phyloP scores from a whole-genome alignment of 2,797 vertebrate genomes.

The Onychomys leucogaster region DNA sequence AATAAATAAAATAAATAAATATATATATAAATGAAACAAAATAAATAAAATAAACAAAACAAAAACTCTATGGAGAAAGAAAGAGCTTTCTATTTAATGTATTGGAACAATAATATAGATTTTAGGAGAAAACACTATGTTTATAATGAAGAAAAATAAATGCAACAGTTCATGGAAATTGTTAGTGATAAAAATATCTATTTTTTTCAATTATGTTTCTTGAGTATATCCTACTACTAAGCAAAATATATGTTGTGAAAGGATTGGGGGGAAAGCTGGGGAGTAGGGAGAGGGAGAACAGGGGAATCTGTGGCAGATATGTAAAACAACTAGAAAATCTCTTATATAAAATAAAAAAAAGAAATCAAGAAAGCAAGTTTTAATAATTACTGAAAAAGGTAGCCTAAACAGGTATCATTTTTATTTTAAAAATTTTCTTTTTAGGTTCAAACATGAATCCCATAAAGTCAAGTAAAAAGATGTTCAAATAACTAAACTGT shows the following conservation, averaged over 20 bases:
- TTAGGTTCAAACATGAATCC: not conserved
- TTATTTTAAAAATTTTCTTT: not conserved
- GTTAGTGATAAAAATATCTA: not conserved
- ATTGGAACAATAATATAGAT: not conserved
- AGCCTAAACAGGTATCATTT: not conserved
- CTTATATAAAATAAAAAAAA: too few relatives aligned
- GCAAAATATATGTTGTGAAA: not conserved
- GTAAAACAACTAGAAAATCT: too few relatives aligned
- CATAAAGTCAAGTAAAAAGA: constrained; percentile 12
- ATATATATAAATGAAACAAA: too few relatives aligned
- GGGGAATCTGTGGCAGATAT: too few relatives aligned
- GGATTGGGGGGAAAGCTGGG: too few relatives aligned
- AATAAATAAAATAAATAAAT: too few relatives aligned
- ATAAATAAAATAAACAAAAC: too few relatives aligned
- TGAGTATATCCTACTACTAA: not conserved
- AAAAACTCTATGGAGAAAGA: too few relatives aligned
- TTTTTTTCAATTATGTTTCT: constrained; percentile 14
- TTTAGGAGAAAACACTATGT: not conserved
- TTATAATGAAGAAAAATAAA: not conserved
- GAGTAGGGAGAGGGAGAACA: too few relatives aligned
- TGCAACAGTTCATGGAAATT: not conserved
- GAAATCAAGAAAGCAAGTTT: too few relatives aligned
- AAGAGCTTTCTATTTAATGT: too few relatives aligned
- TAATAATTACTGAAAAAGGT: not conserved
- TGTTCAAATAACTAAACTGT: not conserved